Evolutionary conservation across 1,140 invertebrate species (phyloP).

Genomic region (Pseudomyrmex gracilis): DNA sequence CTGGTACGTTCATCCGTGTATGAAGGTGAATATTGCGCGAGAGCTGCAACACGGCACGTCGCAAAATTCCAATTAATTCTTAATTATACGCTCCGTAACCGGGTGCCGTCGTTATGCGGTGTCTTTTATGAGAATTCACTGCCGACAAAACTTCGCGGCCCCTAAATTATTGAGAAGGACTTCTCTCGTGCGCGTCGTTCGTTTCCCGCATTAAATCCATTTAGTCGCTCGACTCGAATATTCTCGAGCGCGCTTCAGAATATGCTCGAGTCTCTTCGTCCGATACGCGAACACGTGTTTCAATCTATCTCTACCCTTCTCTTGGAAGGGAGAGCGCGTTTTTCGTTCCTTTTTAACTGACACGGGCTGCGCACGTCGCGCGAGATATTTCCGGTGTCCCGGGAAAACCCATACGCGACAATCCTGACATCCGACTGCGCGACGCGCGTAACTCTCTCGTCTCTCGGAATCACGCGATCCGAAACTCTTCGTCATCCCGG

Average conservation of each 20-base stretch:
- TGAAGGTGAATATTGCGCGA: constrained; percentile 39
- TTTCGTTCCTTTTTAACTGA: constrained; percentile 38
- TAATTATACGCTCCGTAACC: constrained; percentile 56
- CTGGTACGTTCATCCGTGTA: constrained; percentile 25
- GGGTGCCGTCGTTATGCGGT: constrained; percentile 35
- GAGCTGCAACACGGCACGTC: constrained; percentile 47
- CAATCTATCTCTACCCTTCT: constrained; percentile 10
- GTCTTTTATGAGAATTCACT: constrained; percentile 36
- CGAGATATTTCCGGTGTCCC: constrained; percentile 35
- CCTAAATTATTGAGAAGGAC: constrained; percentile 42
- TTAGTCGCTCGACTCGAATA: constrained; percentile 40
- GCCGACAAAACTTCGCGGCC: constrained; percentile 28
- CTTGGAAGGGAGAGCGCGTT: too few species aligned
- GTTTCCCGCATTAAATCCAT: constrained; percentile 43
- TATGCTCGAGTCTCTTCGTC: neutral
- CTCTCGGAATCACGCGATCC: neutral
- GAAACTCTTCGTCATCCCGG: constrained; percentile 44
- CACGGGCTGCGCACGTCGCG: neutral
- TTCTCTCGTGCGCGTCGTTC: neutral
- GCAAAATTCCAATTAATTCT: constrained; percentile 69
- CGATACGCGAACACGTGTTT: constrained; percentile 16
- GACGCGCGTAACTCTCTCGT: too few species aligned
- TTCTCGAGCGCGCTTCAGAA: constrained; percentile 8
- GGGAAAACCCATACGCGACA: neutral
- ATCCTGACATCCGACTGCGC: neutral